Conservation (phyloP, 2,888 invertebrate genomes). For the Onthophagus sagittarius region DNA sequence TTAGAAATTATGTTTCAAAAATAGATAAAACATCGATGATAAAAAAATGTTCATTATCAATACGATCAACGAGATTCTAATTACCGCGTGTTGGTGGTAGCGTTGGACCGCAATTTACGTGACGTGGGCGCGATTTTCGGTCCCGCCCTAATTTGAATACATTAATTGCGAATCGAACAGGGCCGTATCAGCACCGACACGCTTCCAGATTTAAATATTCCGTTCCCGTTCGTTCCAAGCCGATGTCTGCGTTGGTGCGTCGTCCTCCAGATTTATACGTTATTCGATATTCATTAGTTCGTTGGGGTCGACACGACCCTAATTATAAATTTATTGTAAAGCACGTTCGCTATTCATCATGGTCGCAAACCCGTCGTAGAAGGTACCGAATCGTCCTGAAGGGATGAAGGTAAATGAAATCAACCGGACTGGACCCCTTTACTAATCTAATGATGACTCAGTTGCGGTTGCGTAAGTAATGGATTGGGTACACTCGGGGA, state of each 20-base stretch:
- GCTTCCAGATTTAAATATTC: slow-evolving; percentile 10
- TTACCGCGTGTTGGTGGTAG: neutral
- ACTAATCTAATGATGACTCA: neutral
- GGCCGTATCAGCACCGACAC: neutral
- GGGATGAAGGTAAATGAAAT: neutral
- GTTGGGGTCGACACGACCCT: neutral
- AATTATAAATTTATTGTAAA: slow-evolving; percentile 14
- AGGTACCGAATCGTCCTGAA: neutral
- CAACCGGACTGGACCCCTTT: neutral
- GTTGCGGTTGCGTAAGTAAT: neutral
- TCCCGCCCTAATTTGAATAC: slow-evolving; percentile 9
- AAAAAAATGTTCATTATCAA: neutral
- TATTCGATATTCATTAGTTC: slow-evolving; percentile 11
- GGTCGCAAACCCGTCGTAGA: neutral
- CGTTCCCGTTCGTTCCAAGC: neutral
- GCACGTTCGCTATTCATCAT: slow-evolving; percentile 9
- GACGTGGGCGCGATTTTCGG: slow-evolving; percentile 4
- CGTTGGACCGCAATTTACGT: neutral
- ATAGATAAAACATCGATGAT: neutral
- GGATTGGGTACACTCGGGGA: neutral
- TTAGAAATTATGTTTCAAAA: neutral
- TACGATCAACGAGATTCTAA: neutral
- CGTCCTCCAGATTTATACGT: slow-evolving; percentile 10
- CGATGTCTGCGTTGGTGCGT: slow-evolving; percentile 9
- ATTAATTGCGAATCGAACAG: slow-evolving; percentile 10